A percentile compares a stretch with the other conserved stretches of the same genome.
Conservation (phyloP, 2,888 invertebrate species). For the Hoplodrina blanda region DNA sequence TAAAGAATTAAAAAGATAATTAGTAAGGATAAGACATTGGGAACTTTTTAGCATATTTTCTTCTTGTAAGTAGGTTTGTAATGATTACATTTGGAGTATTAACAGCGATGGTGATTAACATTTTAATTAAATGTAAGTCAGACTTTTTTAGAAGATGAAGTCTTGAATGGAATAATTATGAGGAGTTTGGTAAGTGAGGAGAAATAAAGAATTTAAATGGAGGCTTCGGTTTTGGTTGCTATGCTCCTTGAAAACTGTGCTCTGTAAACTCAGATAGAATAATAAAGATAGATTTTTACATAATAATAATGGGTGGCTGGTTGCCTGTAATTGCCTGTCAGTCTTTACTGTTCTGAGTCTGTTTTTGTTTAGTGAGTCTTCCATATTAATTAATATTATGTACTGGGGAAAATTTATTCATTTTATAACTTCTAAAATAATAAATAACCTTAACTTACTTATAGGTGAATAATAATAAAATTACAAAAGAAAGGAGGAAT, state of each 20-base stretch:
- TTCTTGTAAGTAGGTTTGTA: slow-evolving; percentile 46
- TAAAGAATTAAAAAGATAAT: slow-evolving; percentile 67
- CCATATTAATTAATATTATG: too few species aligned
- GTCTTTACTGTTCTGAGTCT: too few species aligned
- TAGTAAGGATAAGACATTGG: slow-evolving; percentile 65
- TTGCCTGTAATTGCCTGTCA: too few species aligned
- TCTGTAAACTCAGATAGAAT: too few species aligned
- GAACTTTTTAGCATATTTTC: slow-evolving; percentile 57
- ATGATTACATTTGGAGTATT: slow-evolving; percentile 57
- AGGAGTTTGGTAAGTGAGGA: background rate
- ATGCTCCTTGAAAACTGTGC: background rate
- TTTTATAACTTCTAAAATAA: too few species aligned
- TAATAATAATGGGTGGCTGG: too few species aligned
- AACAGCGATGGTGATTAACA: slow-evolving; percentile 54
- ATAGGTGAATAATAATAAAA: too few species aligned
- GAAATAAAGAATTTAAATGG: background rate
- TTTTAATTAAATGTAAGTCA: slow-evolving; percentile 52
- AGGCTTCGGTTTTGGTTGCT: background rate
- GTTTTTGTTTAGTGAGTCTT: too few species aligned
- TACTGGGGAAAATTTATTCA: too few species aligned
- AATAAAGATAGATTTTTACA: too few species aligned
- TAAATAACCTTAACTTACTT: too few species aligned
- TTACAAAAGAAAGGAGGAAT: too few species aligned
- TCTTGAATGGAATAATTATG: slow-evolving; percentile 29
- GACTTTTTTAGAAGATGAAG: slow-evolving; percentile 11